phyloP scores from a whole-genome alignment of 1,140 invertebrate species.

The Leptestheria dahalacensis region DNA sequence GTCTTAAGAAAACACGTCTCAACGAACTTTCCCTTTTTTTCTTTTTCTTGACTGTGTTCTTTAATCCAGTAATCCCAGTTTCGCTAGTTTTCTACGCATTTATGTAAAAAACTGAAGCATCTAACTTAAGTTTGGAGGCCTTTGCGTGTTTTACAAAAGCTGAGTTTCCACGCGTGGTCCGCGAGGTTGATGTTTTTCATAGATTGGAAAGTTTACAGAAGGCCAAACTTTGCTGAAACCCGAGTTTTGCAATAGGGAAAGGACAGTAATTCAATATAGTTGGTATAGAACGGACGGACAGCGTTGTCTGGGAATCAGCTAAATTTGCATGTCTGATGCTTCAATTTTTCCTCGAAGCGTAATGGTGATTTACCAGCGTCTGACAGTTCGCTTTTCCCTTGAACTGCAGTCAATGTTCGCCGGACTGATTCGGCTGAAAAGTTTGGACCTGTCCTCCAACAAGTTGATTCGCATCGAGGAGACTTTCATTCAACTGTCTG shows the following conservation, averaged over 20 bases:
- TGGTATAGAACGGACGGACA: background rate
- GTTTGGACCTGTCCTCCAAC: slow-evolving; percentile 33
- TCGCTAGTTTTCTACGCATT: too few relatives aligned
- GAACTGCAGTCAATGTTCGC: slow-evolving; percentile 28
- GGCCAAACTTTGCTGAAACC: background rate
- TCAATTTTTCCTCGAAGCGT: background rate
- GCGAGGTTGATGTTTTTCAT: too few relatives aligned
- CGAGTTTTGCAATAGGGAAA: background rate
- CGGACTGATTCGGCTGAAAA: slow-evolving; percentile 26
- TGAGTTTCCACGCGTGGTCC: too few relatives aligned
- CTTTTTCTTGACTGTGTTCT: background rate
- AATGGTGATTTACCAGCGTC: background rate
- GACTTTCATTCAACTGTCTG: slow-evolving; percentile 28
- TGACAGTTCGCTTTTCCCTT: background rate
- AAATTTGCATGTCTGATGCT: background rate
- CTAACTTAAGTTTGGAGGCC: too few relatives aligned
- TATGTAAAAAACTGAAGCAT: too few relatives aligned
- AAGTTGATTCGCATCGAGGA: slow-evolving; percentile 26
- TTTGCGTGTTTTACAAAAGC: too few relatives aligned
- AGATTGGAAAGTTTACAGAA: background rate
- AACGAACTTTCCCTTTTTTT: background rate
- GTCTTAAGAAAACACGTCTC: background rate
- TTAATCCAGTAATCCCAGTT: background rate
- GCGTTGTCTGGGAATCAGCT: background rate
- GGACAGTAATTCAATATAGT: background rate